Evolutionary conservation across 2,797 vertebrate genomes (phyloP), one percentile per base, ranked within the genome.

Genomic region (Falco rusticolus): DNA sequence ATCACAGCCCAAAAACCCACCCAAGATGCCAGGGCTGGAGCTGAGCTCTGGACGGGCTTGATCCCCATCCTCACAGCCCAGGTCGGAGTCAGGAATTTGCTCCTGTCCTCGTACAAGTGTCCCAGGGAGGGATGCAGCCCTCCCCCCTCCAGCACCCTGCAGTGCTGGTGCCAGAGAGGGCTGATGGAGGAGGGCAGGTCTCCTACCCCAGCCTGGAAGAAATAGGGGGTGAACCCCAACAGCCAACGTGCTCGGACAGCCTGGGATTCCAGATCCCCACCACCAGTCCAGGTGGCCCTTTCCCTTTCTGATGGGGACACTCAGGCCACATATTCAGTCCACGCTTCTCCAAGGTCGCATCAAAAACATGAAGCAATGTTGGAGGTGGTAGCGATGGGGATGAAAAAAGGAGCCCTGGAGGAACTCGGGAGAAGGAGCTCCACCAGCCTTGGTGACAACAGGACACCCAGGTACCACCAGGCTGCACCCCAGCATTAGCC

Each of bases 11-110:
- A 47, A 19, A 90, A 80, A 15, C 4, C 63, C 26, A 17, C 2
- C 45, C 9, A 5, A 51, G n/a, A 11, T 2, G 9, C 11, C 10
- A 6, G 6, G 24, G 50, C 14, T 29, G 31, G 34, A 68, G 47
- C 28, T 0, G 0, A 83, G 63, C 37, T 56, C 54, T 0, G 4
- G 54, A 43, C 6, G 41, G 45, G 57, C 21, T 78, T 5, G 1
- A 6, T 33, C 18, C 21, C 29, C 43, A 11, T 6, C 37, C 59
- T 45, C 43, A 16, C 10, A 57, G 56, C 33, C 69, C 22, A 8
- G 51, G 31, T 18, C 7, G 0, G 2, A 20, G 7, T 5, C 16
- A 53, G 48, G 53, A 14, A 22, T 6, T 31, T 37, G 21, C 4
- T 51, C 74, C 72, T 31, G 19, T 37, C 45, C 53, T 64, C 3